Base-by-base conservation (phyloP, 2,888 invertebrate species). In the Amorpha juglandis region DNA sequence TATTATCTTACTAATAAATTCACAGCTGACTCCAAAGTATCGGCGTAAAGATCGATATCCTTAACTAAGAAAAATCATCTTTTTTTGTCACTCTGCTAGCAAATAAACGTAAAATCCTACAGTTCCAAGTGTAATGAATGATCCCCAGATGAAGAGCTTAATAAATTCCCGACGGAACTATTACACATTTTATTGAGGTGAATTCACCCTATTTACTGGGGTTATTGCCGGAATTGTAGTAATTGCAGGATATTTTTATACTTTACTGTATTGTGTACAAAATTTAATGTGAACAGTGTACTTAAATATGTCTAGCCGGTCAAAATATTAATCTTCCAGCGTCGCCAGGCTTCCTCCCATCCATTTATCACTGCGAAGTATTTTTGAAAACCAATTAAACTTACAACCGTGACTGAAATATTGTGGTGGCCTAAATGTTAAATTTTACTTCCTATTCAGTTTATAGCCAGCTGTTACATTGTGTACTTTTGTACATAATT, bases 321-420 rank as follows among this genome's bases (percentile, higher is more conserved):
- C 64, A 58, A 58, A 65, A 65, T 65, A 65, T 65, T 80, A 81
- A 81, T 81, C 77, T 77, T 78, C 74, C 74, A 75, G 74, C 76
- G 78, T 81, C 80, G 78, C 72, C 70, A 65, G 72, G 70, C 76
- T 78, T 74, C 74, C 74, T 69, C 71, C 74, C 72, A 75, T 72
- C 69, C 78, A 81, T 81, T 81, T 78, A 80, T 81, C 78, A 81
- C 68, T 64, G 42, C 70, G 63, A 75, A 74, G 73, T 76, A 81
- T 80, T 81, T 81, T 79, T 81, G 78, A 77, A 75, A 77, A 77
- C 77, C 78, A 79, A 81, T 81, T 80, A 79, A 75, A 77, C 70
- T 72, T 66, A 74, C 73, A 74, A 77, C 75, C 73, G 68, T 73
- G 72, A 62, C 70, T 75, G 72, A 71, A 78, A 76, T 77, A 77